Conservation (phyloP, 2,113 vertebrate genomes). For the Gallinago jamesoni region DNA sequence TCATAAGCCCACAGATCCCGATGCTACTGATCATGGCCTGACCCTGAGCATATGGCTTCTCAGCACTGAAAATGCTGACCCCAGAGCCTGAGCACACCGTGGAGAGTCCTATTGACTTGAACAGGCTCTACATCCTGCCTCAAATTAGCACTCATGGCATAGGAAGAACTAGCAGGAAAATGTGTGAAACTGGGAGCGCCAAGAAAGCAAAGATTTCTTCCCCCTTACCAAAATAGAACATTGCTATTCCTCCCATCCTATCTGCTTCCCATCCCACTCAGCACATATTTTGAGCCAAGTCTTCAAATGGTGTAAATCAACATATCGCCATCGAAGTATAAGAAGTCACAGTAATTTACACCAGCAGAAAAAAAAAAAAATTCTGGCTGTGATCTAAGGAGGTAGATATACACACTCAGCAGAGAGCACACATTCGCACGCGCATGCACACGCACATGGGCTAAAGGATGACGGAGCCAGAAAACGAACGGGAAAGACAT, state of each 20-base stretch:
- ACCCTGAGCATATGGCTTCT: rapidly evolving
- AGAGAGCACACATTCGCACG: neutral
- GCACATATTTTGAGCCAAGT: slow-evolving; percentile 58
- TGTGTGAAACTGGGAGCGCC: slow-evolving; percentile 47
- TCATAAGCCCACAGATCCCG: rapidly evolving
- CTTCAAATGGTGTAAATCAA: slow-evolving; percentile 51
- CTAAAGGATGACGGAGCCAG: neutral
- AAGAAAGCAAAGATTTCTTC: slow-evolving; percentile 59
- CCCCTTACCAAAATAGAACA: slow-evolving; percentile 60
- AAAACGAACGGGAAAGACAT: slow-evolving; percentile 37
- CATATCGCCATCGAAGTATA: slow-evolving; percentile 46
- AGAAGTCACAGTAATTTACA: slow-evolving; percentile 66
- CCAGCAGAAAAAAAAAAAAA: slow-evolving; percentile 48
- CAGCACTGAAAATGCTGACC: neutral
- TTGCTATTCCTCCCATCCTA: slow-evolving; percentile 51
- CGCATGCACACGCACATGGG: neutral
- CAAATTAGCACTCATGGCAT: slow-evolving; percentile 47
- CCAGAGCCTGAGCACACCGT: neutral
- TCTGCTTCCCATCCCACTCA: slow-evolving; percentile 56
- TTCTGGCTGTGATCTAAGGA: slow-evolving; percentile 49
- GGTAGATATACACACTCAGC: neutral
- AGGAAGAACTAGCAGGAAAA: slow-evolving; percentile 48
- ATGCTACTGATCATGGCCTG: neutral
- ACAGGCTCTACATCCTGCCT: slow-evolving; percentile 30
- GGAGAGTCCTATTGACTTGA: slow-evolving; percentile 23